These are phyloP conservation scores for Morone chrysops DNA, from an alignment of 2,113 vertebrate genomes.

Conservation along the genomic window DNA sequence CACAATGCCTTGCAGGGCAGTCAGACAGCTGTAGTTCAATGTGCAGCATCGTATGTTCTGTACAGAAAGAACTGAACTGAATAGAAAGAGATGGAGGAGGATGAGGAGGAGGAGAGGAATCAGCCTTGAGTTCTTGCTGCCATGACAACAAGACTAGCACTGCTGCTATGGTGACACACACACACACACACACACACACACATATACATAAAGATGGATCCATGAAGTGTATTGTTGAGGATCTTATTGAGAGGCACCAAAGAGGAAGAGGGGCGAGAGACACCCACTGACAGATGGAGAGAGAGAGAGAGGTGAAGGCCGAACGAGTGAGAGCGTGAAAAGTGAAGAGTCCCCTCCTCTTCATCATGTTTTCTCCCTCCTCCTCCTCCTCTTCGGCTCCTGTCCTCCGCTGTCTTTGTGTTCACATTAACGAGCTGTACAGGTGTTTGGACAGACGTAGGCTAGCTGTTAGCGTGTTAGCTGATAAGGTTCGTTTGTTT, in stretches of 20 bases:
- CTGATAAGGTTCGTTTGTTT: no score
- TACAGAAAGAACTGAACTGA: slow-evolving; percentile 26
- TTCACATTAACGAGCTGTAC: no score
- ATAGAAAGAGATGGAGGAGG: background rate
- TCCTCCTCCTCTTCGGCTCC: no score
- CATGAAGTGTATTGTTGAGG: slow-evolving; percentile 37
- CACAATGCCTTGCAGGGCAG: slow-evolving; percentile 25
- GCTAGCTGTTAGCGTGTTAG: no score
- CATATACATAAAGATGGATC: slow-evolving; percentile 23
- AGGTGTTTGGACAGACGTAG: no score
- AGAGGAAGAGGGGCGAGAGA: background rate
- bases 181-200: slow-evolving; percentile 28
- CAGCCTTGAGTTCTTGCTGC: slow-evolving; percentile 63
- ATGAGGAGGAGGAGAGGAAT: slow-evolving; percentile 17
- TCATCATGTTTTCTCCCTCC: background rate
- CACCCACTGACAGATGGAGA: background rate
- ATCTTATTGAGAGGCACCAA: slow-evolving; percentile 13
- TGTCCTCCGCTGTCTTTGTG: no score
- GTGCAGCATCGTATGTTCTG: background rate
- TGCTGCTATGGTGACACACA: slow-evolving; percentile 63
- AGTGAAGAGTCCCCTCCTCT: slow-evolving; percentile 24
- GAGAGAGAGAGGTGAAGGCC: slow-evolving; percentile 23
- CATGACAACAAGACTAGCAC: slow-evolving; percentile 63
- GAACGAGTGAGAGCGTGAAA: slow-evolving; percentile 7
- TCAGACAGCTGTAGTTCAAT: background rate